phyloP scores from a whole-genome alignment of 2,113 vertebrate genomes.

The Tupaia tana region DNA sequence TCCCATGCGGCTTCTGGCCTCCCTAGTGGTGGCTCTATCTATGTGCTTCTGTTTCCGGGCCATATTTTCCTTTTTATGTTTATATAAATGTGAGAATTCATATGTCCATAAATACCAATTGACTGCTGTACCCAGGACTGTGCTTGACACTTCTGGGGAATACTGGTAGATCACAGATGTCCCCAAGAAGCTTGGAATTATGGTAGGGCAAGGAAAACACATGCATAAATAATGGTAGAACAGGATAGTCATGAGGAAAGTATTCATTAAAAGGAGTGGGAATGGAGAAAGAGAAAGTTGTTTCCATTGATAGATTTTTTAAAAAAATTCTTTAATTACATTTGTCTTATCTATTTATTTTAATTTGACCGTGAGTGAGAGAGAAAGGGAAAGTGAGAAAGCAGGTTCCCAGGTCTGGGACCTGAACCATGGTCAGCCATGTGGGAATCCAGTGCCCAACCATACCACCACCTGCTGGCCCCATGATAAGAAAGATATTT shows the following conservation, averaged over 20 bases:
- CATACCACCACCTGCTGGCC: too few relatives aligned
- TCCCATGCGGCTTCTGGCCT: too few relatives aligned
- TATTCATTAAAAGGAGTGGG: neutral
- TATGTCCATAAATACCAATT: neutral
- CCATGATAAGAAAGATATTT: neutral
- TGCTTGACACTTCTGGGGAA: neutral
- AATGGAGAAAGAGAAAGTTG: neutral
- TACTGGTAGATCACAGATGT: neutral
- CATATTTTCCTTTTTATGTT: neutral
- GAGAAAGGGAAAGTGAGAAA: too few relatives aligned
- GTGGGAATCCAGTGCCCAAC: too few relatives aligned
- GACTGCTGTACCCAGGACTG: neutral
- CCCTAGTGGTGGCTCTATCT: too few relatives aligned
- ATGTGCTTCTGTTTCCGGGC: too few relatives aligned
- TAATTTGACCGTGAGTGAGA: too few relatives aligned
- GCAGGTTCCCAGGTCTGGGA: too few relatives aligned
- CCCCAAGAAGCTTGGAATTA: neutral
- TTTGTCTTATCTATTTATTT: too few relatives aligned
- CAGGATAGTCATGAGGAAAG: neutral
- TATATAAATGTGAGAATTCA: neutral
- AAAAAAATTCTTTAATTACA: too few relatives aligned
- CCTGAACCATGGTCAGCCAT: too few relatives aligned
- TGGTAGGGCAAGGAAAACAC: neutral
- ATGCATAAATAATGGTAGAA: neutral
- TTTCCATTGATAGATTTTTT: neutral